phyloP scores from a whole-genome alignment of 2,888 invertebrate species.

The Tuberolachnus salignus region DNA sequence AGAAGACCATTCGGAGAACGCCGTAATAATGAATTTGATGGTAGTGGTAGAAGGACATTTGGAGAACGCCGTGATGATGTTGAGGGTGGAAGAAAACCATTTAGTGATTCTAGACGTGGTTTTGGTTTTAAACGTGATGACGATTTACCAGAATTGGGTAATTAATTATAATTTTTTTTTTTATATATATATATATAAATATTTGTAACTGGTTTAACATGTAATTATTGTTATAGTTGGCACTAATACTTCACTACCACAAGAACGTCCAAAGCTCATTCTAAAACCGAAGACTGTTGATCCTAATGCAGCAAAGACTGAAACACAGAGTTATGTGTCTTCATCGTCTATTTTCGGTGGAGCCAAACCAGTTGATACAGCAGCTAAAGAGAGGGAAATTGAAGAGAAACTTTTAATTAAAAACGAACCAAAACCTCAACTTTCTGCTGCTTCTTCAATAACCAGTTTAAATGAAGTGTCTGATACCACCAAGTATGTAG shows the following conservation, averaged over 20 bases:
- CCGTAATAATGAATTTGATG: slow-evolving; percentile 41
- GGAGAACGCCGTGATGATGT: slow-evolving; percentile 58
- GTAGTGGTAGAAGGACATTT: slow-evolving; percentile 50
- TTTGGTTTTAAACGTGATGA: slow-evolving; percentile 54
- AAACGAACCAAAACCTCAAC: slow-evolving; percentile 58
- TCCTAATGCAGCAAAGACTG: slow-evolving; percentile 28
- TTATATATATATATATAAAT: not conserved
- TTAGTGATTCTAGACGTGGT: slow-evolving; percentile 52
- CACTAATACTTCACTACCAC: slow-evolving; percentile 18
- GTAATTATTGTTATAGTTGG: not conserved
- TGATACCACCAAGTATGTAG: slow-evolving; percentile 20
- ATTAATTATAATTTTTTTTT: not conserved
- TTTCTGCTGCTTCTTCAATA: slow-evolving; percentile 42
- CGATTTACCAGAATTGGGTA: slow-evolving; percentile 50
- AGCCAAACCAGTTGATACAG: slow-evolving; percentile 93
- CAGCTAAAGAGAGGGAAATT: slow-evolving; percentile 86
- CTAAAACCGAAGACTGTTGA: slow-evolving; percentile 52
- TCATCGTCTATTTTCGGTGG: slow-evolving; percentile 88
- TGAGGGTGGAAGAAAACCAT: slow-evolving; percentile 57
- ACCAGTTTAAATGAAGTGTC: slow-evolving; percentile 44
- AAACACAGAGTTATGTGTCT: slow-evolving; percentile 21
- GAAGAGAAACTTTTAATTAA: slow-evolving; percentile 71
- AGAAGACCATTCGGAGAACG: slow-evolving; percentile 43
- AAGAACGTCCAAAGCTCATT: slow-evolving; percentile 52
- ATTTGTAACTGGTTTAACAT: not conserved